phyloP scores from a whole-genome alignment of 1,140 invertebrate genomes.

The Trinorchestia longiramus region DNA sequence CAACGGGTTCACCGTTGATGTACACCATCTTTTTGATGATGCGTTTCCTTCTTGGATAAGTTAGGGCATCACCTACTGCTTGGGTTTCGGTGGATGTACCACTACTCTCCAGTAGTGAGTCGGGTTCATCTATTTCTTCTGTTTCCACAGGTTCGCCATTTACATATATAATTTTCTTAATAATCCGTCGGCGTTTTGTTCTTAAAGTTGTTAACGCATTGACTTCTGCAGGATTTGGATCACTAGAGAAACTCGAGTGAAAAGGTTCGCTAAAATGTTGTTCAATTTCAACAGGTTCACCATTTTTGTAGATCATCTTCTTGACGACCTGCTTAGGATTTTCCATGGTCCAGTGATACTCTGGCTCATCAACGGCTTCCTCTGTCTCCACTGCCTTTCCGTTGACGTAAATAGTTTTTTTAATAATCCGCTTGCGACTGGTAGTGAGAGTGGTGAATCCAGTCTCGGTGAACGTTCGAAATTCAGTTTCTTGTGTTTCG shows the following conservation, averaged over 20 bases:
- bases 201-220: background rate
- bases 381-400: constrained; percentile 60
- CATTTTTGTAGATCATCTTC: constrained; percentile 53
- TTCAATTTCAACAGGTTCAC: constrained; percentile 43
- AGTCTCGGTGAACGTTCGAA: background rate
- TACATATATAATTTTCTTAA: constrained; percentile 58
- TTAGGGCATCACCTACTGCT: background rate
- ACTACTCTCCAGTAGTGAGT: background rate
- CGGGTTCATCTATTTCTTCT: constrained; percentile 62
- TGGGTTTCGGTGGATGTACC: background rate
- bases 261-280: background rate
- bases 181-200: constrained; percentile 57
- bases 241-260: background rate
- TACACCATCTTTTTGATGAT: constrained; percentile 59
- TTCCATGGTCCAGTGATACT: background rate
- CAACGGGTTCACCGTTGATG: constrained; percentile 69
- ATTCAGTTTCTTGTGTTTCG: background rate
- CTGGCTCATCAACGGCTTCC: constrained; percentile 59
- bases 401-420: constrained; percentile 59
- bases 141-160: constrained; percentile 61
- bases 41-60: background rate
- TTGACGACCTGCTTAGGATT: constrained; percentile 28
- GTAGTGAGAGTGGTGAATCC: constrained; percentile 48
- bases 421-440: constrained; percentile 56
- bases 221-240: background rate